Evolutionary conservation across 2,797 vertebrate species (phyloP).

Genomic region (Myotis vivesi): DNA sequence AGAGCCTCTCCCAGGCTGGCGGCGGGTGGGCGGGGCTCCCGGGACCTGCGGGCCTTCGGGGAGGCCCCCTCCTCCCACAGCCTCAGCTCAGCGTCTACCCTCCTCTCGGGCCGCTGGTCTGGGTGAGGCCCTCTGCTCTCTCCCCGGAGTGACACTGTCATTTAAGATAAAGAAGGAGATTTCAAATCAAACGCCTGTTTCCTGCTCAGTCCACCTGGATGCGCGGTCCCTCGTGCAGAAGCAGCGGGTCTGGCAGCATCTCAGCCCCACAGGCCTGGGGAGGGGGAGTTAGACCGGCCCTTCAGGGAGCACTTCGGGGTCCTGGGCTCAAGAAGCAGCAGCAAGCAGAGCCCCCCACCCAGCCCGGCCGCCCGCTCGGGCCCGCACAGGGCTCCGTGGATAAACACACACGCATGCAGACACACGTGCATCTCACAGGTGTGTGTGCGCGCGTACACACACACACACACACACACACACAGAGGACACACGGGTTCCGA

Average conservation of each 20-base stretch:
- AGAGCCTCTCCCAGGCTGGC: too few species aligned
- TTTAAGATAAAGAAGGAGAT: neutral
- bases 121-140: fast-evolving
- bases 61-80: too few species aligned
- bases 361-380: fast-evolving
- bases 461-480: neutral
- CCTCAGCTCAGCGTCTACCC: too few species aligned
- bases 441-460: neutral
- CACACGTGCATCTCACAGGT: neutral
- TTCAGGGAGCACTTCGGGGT: fast-evolving
- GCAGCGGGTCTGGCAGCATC: fast-evolving
- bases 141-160: neutral
- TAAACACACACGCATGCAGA: neutral
- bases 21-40: too few species aligned
- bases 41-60: too few species aligned
- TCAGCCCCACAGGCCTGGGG: neutral
- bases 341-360: too few species aligned
- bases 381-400: fast-evolving
- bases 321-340: fast-evolving
- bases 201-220: neutral
- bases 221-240: neutral
- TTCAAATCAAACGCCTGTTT: neutral
- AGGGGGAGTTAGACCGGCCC: fast-evolving
- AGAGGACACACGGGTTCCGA: fast-evolving
- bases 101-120: too few species aligned